Evolutionary conservation across 2,888 invertebrate species (phyloP).

Genomic region (Auanema sp.): DNA sequence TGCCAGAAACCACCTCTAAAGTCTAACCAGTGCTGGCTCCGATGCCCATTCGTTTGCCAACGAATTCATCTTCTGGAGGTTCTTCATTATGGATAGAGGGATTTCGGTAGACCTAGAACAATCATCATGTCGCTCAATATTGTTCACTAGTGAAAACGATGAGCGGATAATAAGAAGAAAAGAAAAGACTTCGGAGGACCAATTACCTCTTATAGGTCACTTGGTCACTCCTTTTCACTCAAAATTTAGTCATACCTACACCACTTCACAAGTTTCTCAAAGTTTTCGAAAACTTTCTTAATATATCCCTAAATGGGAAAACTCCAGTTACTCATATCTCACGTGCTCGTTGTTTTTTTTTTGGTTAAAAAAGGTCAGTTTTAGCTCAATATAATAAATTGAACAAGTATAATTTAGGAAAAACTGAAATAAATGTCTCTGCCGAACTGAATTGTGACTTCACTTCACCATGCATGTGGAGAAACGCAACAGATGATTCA

Average conservation of each 20-base stretch:
- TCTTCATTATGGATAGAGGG: neutral
- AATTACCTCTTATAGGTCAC: no score
- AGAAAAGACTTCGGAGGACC: no score
- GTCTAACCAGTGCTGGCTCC: neutral
- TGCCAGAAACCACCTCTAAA: constrained; percentile 3
- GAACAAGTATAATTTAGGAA: no score
- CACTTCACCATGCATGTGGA: constrained; percentile 49
- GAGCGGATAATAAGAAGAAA: no score
- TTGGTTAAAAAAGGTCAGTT: no score
- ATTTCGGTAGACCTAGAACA: constrained; percentile 14
- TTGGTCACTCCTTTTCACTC: neutral
- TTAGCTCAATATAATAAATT: no score
- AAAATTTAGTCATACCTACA: constrained; percentile 15
- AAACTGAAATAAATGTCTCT: constrained; percentile 44
- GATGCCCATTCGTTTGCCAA: constrained; percentile 15
- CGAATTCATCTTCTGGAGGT: constrained; percentile 10
- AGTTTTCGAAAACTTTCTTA: no score
- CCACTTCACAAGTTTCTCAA: neutral
- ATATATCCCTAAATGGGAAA: no score
- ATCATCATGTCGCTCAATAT: no score
- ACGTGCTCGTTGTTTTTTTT: no score
- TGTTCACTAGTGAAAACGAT: no score
- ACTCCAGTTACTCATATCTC: no score
- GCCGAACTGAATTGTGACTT: constrained; percentile 60
- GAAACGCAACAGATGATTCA: constrained; percentile 45